These are phyloP conservation scores for Zenarchopterus dispar DNA, from an alignment of 2,797 vertebrate species.

Conservation along the genomic window DNA sequence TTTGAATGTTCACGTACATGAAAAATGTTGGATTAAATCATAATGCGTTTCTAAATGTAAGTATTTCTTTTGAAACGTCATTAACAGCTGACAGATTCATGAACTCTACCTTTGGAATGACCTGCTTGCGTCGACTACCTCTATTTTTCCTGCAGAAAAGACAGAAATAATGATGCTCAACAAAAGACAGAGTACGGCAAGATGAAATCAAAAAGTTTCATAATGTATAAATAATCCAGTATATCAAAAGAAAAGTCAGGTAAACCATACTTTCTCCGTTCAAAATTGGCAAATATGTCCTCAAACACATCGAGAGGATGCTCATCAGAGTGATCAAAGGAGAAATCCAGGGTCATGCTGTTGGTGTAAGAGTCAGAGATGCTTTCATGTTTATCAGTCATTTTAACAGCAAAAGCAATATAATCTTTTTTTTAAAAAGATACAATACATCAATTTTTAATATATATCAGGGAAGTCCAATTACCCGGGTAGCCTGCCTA, in stretches of 20 bases:
- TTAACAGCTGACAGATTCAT: not conserved
- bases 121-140: constrained; percentile 89
- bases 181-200: not conserved
- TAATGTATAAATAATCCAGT: not conserved
- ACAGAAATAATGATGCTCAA: constrained; percentile 7
- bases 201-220: not conserved
- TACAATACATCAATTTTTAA: not conserved
- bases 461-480: not conserved
- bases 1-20: not conserved
- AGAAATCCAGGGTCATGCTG: constrained; percentile 89
- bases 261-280: constrained; percentile 88
- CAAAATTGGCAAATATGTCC: constrained; percentile 91
- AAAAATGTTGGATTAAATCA: not conserved
- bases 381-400: not conserved
- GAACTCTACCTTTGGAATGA: constrained; percentile 91
- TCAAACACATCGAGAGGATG: constrained; percentile 89
- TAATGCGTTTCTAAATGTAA: too few species aligned
- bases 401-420: too few species aligned
- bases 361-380: constrained; percentile 73
- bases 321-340: constrained; percentile 93
- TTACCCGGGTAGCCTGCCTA: constrained; percentile 86
- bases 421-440: not conserved
- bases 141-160: constrained; percentile 85
- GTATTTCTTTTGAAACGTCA: too few species aligned
- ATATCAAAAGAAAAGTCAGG: not conserved